A percentile compares a stretch with the other conserved stretches of the same genome.
These are phyloP conservation scores for Centropus bengalensis DNA, from an alignment of 2,113 vertebrate genomes.

Conservation along the genomic window DNA sequence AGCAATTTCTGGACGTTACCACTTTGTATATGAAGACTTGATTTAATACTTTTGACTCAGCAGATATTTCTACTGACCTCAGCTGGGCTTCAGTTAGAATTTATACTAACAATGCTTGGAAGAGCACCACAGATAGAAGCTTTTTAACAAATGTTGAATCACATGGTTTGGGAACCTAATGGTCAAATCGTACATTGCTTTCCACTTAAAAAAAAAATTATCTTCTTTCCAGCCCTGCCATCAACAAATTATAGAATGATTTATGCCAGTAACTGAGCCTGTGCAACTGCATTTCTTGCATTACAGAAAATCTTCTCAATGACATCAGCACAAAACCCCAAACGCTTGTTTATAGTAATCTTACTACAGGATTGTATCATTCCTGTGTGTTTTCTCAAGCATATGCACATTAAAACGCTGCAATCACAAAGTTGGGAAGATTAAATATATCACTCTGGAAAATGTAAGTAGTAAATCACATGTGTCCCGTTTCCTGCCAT, in stretches of 20 bases:
- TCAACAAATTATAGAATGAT: conserved; percentile 9
- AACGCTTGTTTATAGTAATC: not conserved
- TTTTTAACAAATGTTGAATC: not conserved
- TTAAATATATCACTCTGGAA: not conserved
- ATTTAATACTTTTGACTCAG: conserved; percentile 36
- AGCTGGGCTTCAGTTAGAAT: conserved; percentile 1
- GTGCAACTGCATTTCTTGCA: conserved; percentile 1
- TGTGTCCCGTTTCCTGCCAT: not conserved
- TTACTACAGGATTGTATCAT: not conserved
- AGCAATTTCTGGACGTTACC: not conserved
- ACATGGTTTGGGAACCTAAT: not conserved
- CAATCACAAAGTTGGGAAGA: not conserved
- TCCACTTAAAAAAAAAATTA: conserved; percentile 2
- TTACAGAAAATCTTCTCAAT: not conserved
- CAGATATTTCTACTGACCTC: conserved; percentile 20
- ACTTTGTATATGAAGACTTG: not conserved
- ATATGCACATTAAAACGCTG: not conserved
- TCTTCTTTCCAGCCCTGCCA: not conserved
- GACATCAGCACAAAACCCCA: not conserved
- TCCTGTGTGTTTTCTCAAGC: not conserved
- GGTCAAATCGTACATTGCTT: conserved; percentile 5
- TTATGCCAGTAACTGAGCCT: conserved; percentile 16
- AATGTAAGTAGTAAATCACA: conserved; percentile 14
- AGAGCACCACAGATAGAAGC: not conserved
- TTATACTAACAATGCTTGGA: conserved; percentile 22